These are phyloP conservation scores for Aradus depressus DNA, from an alignment of 2,888 invertebrate genomes.

Conservation along the genomic window DNA sequence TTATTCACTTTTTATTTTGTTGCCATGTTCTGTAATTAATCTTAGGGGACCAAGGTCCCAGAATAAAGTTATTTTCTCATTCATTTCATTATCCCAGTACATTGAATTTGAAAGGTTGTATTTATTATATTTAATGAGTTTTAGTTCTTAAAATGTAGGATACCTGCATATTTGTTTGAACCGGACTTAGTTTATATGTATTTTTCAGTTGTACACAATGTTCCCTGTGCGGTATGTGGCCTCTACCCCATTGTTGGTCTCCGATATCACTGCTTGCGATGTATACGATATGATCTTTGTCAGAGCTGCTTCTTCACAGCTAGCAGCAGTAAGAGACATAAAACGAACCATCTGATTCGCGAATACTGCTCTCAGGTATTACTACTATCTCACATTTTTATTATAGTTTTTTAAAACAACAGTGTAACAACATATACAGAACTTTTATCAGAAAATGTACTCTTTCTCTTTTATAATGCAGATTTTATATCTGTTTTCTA, in stretches of 20 bases:
- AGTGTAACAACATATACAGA: not conserved
- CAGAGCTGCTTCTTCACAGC: slow-evolving; percentile 56
- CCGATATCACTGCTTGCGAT: slow-evolving; percentile 53
- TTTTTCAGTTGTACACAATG: slow-evolving; percentile 44
- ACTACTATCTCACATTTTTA: not conserved
- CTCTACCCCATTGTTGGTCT: slow-evolving; percentile 46
- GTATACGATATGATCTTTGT: slow-evolving; percentile 53
- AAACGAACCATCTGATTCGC: slow-evolving; percentile 46
- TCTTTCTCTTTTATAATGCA: not conserved
- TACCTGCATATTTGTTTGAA: not conserved
- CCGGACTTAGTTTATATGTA: slow-evolving; percentile 4
- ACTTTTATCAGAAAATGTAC: not conserved
- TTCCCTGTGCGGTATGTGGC: slow-evolving; percentile 51
- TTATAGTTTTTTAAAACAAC: not conserved
- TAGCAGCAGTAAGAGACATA: slow-evolving; percentile 48
- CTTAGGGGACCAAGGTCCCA: too few relatives aligned
- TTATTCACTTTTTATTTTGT: too few relatives aligned
- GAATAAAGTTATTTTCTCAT: too few relatives aligned
- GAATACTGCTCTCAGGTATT: slow-evolving; percentile 32
- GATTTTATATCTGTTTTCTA: slow-evolving; percentile 29
- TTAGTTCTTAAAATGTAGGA: too few relatives aligned
- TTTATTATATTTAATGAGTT: too few relatives aligned
- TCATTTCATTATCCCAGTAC: too few relatives aligned
- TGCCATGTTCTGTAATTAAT: too few relatives aligned
- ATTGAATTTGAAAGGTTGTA: too few relatives aligned